phyloP scores from a whole-genome alignment of 2,797 vertebrate species.

The Limnodromus scolopaceus region DNA sequence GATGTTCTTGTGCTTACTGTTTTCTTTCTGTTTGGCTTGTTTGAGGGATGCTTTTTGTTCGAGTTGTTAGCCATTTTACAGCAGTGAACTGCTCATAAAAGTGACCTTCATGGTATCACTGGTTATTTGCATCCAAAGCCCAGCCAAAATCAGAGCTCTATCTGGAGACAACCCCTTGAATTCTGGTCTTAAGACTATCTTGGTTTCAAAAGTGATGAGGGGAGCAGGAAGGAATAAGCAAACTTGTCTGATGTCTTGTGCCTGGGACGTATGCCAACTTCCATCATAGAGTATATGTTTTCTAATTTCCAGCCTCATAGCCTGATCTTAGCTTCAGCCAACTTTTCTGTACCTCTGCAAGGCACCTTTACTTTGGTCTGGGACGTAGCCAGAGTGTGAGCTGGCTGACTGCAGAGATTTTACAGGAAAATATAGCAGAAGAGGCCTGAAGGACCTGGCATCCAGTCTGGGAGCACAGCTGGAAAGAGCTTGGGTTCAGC shows the following conservation, averaged over 20 bases:
- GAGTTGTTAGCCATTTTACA: not conserved
- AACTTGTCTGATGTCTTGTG: not conserved
- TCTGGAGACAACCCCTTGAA: not conserved
- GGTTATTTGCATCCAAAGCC: not conserved
- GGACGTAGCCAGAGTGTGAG: not conserved
- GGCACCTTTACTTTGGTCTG: slow-evolving; percentile 35
- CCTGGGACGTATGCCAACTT: not conserved
- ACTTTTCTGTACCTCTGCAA: not conserved
- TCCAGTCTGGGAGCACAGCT: slow-evolving; percentile 36
- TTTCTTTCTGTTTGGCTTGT: not conserved
- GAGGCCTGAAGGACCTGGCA: slow-evolving; percentile 12
- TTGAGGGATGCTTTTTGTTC: not conserved
- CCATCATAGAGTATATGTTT: not conserved
- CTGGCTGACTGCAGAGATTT: not conserved
- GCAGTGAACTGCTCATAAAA: not conserved
- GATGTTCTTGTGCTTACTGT: not conserved
- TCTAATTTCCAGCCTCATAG: not conserved
- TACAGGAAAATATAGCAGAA: not conserved
- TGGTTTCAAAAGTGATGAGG: not conserved
- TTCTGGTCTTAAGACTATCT: not conserved
- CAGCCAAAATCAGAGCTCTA: not conserved
- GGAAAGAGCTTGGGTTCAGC: not conserved
- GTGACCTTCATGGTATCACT: not conserved
- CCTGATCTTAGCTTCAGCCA: not conserved
- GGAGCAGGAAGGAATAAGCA: not conserved